A percentile compares a stretch with the other conserved stretches of the same genome.
Conservation (phyloP, 2,797 vertebrate genomes). For the Etheostoma nigrum region DNA sequence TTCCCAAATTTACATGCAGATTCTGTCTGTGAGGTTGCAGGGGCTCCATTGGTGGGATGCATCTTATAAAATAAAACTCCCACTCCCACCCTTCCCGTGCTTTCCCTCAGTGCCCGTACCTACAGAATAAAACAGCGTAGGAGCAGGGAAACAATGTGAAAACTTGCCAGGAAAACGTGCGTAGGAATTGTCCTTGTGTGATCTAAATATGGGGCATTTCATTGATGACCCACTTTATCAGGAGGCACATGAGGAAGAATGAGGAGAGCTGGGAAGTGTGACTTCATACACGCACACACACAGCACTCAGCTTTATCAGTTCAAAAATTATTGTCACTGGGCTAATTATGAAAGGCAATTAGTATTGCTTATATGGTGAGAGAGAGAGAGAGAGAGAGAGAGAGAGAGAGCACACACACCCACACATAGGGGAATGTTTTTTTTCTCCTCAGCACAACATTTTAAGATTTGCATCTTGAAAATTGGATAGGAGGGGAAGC, state of each 20-base stretch:
- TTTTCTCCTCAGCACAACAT: constrained; percentile 52
- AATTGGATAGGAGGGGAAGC: constrained; percentile 73
- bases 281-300: constrained; percentile 31
- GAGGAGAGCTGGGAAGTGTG: constrained; percentile 37
- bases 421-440: constrained; percentile 25
- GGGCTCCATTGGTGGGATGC: constrained; percentile 54
- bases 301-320: constrained; percentile 71
- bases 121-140: neutral
- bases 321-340: constrained; percentile 84
- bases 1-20: constrained; percentile 76
- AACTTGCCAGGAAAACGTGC: constrained; percentile 48
- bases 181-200: constrained; percentile 57
- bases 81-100: neutral
- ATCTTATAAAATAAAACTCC: constrained; percentile 37
- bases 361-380: constrained; percentile 80
- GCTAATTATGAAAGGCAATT: constrained; percentile 90
- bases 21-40: constrained; percentile 65
- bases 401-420: neutral
- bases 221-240: constrained; percentile 84
- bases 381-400: constrained; percentile 38
- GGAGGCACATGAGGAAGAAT: constrained; percentile 66
- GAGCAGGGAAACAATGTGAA: constrained; percentile 36
- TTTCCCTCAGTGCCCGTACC: neutral
- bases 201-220: constrained; percentile 74
- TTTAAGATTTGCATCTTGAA: constrained; percentile 75